These are phyloP conservation scores for Menura novaehollandiae DNA, from an alignment of 2,113 vertebrate species.

Conservation along the genomic window DNA sequence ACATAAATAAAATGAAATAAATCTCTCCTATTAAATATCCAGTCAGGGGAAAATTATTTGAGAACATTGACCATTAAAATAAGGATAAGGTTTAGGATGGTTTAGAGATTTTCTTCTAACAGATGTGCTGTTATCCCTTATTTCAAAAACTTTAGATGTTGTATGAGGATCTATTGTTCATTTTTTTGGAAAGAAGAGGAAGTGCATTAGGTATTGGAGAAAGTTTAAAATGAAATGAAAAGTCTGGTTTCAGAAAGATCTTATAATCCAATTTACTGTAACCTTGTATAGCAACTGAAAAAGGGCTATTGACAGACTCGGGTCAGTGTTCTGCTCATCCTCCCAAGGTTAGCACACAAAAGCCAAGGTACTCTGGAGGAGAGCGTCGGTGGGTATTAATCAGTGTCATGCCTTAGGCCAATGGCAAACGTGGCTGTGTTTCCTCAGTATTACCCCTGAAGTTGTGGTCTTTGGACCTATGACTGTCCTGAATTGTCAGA, in stretches of 20 bases:
- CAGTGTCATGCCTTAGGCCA: not conserved
- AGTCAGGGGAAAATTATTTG: not conserved
- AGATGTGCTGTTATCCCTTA: not conserved
- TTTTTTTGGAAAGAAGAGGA: not conserved
- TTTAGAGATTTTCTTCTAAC: not conserved
- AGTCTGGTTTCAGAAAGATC: not conserved
- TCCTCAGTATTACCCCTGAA: not conserved
- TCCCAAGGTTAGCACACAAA: not conserved
- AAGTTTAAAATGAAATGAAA: not conserved
- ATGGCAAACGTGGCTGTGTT: accelerated
- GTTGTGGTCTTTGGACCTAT: not conserved
- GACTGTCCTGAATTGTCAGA: not conserved
- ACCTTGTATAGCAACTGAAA: not conserved
- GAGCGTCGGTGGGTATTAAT: not conserved
- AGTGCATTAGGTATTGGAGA: not conserved
- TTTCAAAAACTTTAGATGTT: not conserved
- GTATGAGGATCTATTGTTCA: not conserved
- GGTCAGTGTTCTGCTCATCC: not conserved
- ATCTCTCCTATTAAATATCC: not conserved
- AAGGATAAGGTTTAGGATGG: not conserved
- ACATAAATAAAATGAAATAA: not conserved
- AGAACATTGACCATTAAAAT: not conserved
- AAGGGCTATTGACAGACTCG: not conserved
- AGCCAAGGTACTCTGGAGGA: not conserved
- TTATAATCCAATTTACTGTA: not conserved